Base-by-base conservation (phyloP, 2,888 invertebrate genomes). In the Chymomyza procnemis region DNA sequence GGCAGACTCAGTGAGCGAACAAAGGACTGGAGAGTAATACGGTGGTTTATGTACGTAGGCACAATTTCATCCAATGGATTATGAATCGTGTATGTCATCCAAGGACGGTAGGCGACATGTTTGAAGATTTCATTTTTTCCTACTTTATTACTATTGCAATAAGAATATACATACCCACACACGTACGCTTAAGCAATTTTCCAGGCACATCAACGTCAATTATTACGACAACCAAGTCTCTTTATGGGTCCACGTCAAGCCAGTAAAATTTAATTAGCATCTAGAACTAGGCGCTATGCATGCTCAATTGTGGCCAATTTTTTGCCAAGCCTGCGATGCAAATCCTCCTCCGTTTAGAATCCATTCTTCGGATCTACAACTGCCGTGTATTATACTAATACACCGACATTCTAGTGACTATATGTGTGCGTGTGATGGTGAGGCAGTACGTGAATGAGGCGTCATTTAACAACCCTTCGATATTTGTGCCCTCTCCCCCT, bases 371-470 rank as follows among this genome's bases (percentile, higher is more conserved):
- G 34, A 41, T 41, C 34, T 41, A 41, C 26, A 26, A 26, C 26
- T 26, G 26, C 6, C 4, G 26, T 8, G 26, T 26, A 26, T 26
- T 55, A 71, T 59, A 54, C 61, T 77, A 58, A n/a, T 67, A 16
- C 26, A 47, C 54, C 22, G 47, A 57, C 22, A 52, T 16, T 48
- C 19, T 30, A 26, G 47, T 30, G 48, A n/a, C n/a, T 22, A 55
- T 19, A 46, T 19, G 46, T 34, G 41, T 34, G 26, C 34, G 62
- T 61, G 26, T 55, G 16, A 50, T 55, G 54, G 18, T 57, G 22
- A 9, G 64, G n/a, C n/a, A n/a, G 64, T 50, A 50, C 48, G 59
- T 54, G 22, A 6, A 47, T 19, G 18, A 58, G 67, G 30, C 60
- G 41, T 62, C 52, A 61, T 61, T 61, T 41, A 41, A 12, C 34